A percentile compares a stretch with the other conserved stretches of the same genome.
phyloP scores from a whole-genome alignment of 2,113 vertebrate genomes.

The Pycnonotus jocosus region DNA sequence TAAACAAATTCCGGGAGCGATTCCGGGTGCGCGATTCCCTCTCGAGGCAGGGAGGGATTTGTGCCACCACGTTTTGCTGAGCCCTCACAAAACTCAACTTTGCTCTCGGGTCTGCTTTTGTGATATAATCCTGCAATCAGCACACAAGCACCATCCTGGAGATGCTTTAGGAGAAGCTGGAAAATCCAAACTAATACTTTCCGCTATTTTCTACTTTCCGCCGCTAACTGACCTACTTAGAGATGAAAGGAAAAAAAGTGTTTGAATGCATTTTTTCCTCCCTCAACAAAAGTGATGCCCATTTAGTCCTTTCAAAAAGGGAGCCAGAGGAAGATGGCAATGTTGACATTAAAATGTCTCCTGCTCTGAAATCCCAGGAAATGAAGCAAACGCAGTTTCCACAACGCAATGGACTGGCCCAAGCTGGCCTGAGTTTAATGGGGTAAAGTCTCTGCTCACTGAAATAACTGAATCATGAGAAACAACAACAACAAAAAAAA shows the following conservation, averaged over 20 bases:
- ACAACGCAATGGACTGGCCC: not conserved
- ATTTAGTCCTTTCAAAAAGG: not conserved
- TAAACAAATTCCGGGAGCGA: not conserved
- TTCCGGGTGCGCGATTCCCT: not conserved
- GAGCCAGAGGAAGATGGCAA: not conserved
- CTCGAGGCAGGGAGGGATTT: not conserved
- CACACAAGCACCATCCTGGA: slow-evolving; percentile 26
- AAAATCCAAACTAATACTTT: slow-evolving; percentile 50
- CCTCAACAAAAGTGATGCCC: not conserved
- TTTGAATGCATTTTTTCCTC: not conserved
- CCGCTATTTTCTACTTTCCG: not conserved
- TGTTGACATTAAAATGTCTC: not conserved
- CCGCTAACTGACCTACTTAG: slow-evolving; percentile 37
- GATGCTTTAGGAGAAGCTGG: slow-evolving; percentile 14
- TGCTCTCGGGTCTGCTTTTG: slow-evolving; percentile 6
- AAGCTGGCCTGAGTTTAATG: not conserved
- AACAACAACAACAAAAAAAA: not conserved
- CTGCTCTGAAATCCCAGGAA: not conserved
- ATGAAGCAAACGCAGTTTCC: not conserved
- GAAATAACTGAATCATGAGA: not conserved
- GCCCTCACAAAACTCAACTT: not conserved
- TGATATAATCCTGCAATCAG: slow-evolving; percentile 38
- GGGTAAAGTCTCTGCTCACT: not conserved
- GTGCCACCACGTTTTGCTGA: not conserved
- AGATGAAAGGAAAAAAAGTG: not conserved